Evolutionary conservation across 1,140 invertebrate genomes (phyloP).

Genomic region (Drosophila athabasca): DNA sequence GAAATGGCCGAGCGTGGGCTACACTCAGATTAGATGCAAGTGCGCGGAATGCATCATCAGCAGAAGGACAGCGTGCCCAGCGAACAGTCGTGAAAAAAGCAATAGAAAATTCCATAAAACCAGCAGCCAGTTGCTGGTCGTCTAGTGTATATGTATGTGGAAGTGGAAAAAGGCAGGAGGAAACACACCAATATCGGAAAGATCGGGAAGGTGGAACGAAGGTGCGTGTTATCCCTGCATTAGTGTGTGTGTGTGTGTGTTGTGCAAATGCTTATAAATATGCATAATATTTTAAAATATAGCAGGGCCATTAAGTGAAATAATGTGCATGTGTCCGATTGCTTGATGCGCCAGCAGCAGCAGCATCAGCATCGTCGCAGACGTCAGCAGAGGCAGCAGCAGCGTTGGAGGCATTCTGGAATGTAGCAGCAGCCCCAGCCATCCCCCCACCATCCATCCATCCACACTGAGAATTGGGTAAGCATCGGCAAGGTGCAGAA

Average conservation of each 20-base stretch:
- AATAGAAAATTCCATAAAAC: conserved; percentile 75
- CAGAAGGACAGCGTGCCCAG: conserved; percentile 16
- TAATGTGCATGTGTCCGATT: conserved; percentile 67
- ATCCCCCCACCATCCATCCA: conserved; percentile 8
- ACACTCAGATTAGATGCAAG: conserved; percentile 28
- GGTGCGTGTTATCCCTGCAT: conserved; percentile 1
- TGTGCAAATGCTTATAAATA: conserved; percentile 66
- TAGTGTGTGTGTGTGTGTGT: conserved; percentile 38
- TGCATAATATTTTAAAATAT: conserved; percentile 38
- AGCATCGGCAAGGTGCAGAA: conserved; percentile 10
- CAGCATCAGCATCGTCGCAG: conserved; percentile 48
- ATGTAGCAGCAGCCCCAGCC: conserved; percentile 29
- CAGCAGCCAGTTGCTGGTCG: conserved; percentile 65
- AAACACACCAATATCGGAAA: too few relatives aligned
- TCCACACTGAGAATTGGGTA: conserved; percentile 39
- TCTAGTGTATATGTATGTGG: conserved; percentile 36
- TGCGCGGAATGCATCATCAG: conserved; percentile 44
- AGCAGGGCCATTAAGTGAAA: conserved; percentile 65
- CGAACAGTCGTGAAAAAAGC: conserved; percentile 12
- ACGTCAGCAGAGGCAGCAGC: conserved; percentile 29
- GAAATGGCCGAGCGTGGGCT: conserved; percentile 15
- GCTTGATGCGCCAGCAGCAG: conserved; percentile 52
- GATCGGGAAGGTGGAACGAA: conserved; percentile 31
- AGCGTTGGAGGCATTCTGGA: conserved; percentile 60
- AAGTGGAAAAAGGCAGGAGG: conserved; percentile 23